Percentiles rank a stretch among this genome's conserved stretches.
Conservation (phyloP, 2,797 vertebrate genomes). For the Tauraco hartlaubi region DNA sequence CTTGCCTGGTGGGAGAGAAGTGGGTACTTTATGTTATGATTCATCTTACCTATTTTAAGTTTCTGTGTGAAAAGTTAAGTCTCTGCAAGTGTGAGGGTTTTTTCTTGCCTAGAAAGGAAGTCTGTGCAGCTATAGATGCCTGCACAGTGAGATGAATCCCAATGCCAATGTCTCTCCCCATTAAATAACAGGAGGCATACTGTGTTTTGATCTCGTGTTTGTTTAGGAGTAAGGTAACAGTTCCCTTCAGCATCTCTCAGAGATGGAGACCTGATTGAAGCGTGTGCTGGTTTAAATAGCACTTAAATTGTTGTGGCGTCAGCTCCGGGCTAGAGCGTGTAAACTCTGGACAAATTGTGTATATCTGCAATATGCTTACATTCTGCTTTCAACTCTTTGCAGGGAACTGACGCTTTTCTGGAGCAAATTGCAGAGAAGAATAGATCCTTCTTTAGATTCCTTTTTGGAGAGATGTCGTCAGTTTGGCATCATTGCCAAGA, state of each 20-base stretch:
- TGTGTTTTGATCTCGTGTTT: not conserved
- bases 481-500: slow-evolving; percentile 96
- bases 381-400: slow-evolving; percentile 38
- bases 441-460: slow-evolving; percentile 91
- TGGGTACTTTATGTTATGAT: not conserved
- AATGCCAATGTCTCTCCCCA: not conserved
- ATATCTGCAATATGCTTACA: not conserved
- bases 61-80: not conserved
- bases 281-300: not conserved
- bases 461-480: slow-evolving; percentile 97
- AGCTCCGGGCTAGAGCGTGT: not conserved
- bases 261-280: not conserved
- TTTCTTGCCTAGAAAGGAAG: not conserved
- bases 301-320: not conserved
- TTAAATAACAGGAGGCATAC: not conserved
- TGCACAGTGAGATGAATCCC: not conserved
- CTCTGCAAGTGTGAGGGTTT: not conserved
- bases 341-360: not conserved
- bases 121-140: not conserved
- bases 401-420: slow-evolving; percentile 97
- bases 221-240: not conserved
- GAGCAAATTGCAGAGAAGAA: slow-evolving; percentile 96
- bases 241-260: not conserved
- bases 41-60: not conserved
- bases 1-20: not conserved